Conservation (phyloP, 2,113 vertebrate species). For the Zootoca vivipara region DNA sequence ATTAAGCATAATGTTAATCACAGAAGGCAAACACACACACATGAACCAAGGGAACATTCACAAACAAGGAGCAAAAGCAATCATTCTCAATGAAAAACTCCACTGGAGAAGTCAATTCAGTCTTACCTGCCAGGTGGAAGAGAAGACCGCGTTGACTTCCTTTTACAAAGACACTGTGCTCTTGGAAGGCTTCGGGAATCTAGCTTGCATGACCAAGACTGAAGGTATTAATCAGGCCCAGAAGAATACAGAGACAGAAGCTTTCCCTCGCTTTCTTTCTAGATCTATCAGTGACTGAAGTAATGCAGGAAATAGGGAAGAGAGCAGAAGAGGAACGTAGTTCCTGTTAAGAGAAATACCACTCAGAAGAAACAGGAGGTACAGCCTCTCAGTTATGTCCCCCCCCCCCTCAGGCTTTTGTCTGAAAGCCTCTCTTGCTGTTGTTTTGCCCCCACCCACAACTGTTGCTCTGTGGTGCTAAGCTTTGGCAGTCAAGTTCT, state of each 20-base stretch:
- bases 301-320: constrained; percentile 69
- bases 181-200: constrained; percentile 54
- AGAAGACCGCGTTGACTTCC: constrained; percentile 35
- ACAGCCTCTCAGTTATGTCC: constrained; percentile 60
- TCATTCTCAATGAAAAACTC: neutral
- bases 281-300: constrained; percentile 74
- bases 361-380: constrained; percentile 74
- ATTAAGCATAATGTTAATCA: constrained; percentile 21
- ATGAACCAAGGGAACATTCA: neutral
- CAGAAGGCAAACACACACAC: constrained; percentile 7
- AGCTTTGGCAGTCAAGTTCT: constrained; percentile 79
- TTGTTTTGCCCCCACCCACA: constrained; percentile 46
- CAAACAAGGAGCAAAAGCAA: neutral
- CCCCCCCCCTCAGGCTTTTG: constrained; percentile 74
- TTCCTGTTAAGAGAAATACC: constrained; percentile 73
- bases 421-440: constrained; percentile 65
- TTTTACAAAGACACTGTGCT: constrained; percentile 46
- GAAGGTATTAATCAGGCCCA: constrained; percentile 66
- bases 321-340: constrained; percentile 57
- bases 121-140: constrained; percentile 75
- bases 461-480: constrained; percentile 84
- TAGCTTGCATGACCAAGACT: constrained; percentile 60
- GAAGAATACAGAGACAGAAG: constrained; percentile 67
- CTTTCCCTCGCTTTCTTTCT: constrained; percentile 64
- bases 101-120: constrained; percentile 1